Base-by-base conservation (phyloP, 2,113 vertebrate species). In the Eidolon helvum region DNA sequence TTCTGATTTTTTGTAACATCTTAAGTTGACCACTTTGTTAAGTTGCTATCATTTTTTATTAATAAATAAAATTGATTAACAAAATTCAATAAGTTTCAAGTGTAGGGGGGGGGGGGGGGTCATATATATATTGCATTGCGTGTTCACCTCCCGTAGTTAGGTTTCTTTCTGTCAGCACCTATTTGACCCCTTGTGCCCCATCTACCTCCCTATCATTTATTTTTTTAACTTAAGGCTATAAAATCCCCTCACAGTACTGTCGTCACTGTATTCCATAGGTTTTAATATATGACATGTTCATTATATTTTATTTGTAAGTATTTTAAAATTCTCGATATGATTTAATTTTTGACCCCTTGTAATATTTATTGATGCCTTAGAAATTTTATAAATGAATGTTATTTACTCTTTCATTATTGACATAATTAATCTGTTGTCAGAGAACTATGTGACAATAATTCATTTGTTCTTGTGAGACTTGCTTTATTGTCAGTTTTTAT, bases 401-500 rank as follows among this genome's bases (percentile, higher is more conserved):
- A 80, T 82, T 94, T 55, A 40, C 89, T 38, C 57, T 78, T 74
- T 83, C 79, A 71, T 93, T 95, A 35, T 68, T n/a, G 12, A 91
- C 33, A 19, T 77, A 94, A 88, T 90, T 85, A 96, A 88, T 87
- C 77, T 85, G 50, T 83, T 96, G 38, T 75, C 11, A 55, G 65
- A 57, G 40, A 92, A 92, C 38, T 78, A 1, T 91, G 43, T 92
- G 45, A 55, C 80, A 45, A 7, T 11, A 75, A n/a, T 80, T 80
- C 43, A 84, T 97, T 92, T 65, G 28, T 87, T 57, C 77, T 92
- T 94, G 50, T 80, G 45, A 85, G 55, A 77, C 30, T 91, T 79
- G 24, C 35, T 93, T 96, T 95, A 82, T 48, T 95, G 30, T 85
- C 40, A 72, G 7, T 93, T 98, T 88, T 88, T 50, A 43, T 89